Evolutionary conservation across 2,113 vertebrate genomes (phyloP).

Genomic region (Benitochromis conjunctus): DNA sequence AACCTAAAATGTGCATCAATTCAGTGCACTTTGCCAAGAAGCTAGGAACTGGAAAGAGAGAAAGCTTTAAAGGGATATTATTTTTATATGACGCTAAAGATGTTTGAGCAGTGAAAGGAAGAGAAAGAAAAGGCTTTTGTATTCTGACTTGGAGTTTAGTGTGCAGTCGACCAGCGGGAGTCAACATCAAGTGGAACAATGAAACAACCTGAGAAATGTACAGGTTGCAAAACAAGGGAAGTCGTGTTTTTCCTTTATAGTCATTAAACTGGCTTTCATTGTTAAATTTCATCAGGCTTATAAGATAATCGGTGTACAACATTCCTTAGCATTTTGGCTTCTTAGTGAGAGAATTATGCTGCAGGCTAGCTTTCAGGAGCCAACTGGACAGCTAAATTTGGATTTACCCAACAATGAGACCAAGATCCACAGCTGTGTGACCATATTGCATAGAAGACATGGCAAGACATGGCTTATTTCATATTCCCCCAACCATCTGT

Average conservation of each 20-base stretch:
- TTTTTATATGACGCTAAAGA: background rate
- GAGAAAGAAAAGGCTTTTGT: background rate
- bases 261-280: slow-evolving; percentile 30
- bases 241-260: background rate
- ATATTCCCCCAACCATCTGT: slow-evolving; percentile 53
- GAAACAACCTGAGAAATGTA: background rate
- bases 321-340: slow-evolving; percentile 52
- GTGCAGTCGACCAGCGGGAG: background rate
- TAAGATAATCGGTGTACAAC: slow-evolving; percentile 46
- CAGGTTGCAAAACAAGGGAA: background rate
- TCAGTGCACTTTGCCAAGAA: background rate
- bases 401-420: slow-evolving; percentile 63
- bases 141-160: background rate
- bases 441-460: slow-evolving; percentile 61
- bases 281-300: slow-evolving; percentile 35
- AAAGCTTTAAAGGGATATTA: background rate
- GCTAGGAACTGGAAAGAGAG: background rate
- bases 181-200: background rate
- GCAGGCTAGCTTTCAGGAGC: slow-evolving; percentile 56
- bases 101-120: background rate
- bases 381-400: slow-evolving; percentile 67
- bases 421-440: slow-evolving; percentile 64
- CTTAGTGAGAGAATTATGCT: slow-evolving; percentile 43
- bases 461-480: slow-evolving; percentile 44
- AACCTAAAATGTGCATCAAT: background rate